phyloP scores from a whole-genome alignment of 2,797 vertebrate species.

The Enteromius argenteus region DNA sequence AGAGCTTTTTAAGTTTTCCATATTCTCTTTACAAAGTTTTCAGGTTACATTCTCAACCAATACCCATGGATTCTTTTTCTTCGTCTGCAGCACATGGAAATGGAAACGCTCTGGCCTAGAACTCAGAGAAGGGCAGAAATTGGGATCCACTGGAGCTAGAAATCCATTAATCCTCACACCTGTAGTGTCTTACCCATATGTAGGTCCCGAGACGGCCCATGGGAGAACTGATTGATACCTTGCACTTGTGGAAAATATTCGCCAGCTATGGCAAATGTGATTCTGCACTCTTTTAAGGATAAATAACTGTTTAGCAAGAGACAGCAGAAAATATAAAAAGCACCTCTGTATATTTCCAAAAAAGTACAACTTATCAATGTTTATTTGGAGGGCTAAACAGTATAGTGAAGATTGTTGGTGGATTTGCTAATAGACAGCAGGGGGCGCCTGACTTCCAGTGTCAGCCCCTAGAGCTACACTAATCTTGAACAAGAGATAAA shows the following conservation, averaged over 20 bases:
- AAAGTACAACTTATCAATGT: neutral
- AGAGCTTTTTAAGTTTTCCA: constrained; percentile 7
- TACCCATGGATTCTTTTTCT: neutral
- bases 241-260: neutral
- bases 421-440: neutral
- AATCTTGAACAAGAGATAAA: neutral
- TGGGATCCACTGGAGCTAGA: constrained; percentile 20
- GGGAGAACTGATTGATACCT: constrained; percentile 9
- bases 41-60: neutral
- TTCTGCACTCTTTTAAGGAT: neutral
- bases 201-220: constrained; percentile 2
- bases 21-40: constrained; percentile 1
- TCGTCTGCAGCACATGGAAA: neutral
- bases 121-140: constrained; percentile 18
- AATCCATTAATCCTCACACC: constrained; percentile 25
- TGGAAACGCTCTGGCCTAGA: constrained; percentile 21
- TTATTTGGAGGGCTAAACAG: neutral
- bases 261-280: neutral
- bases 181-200: constrained; percentile 26
- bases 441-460: neutral
- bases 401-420: neutral
- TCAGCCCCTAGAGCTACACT: neutral
- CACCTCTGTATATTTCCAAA: neutral
- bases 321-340: neutral
- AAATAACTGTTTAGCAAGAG: neutral